Percentiles rank a stretch among this genome's conserved stretches.
Evolutionary conservation across 2,888 invertebrate species (phyloP).

Genomic region (Panopea generosa): DNA sequence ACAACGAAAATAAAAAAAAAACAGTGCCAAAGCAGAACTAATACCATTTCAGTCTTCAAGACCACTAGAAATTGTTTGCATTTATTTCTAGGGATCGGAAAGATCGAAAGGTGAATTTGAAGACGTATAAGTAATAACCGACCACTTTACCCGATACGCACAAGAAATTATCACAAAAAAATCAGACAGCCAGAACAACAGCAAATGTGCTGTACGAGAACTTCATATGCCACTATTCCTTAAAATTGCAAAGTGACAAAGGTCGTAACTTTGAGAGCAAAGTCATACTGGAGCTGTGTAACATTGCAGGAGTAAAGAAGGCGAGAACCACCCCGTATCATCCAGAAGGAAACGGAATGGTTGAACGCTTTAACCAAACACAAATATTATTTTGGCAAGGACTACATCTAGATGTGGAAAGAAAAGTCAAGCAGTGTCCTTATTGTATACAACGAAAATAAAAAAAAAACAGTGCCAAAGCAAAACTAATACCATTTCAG

Average conservation of each 20-base stretch:
- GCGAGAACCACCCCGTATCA: not conserved
- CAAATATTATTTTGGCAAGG: not conserved
- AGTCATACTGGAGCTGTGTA: constrained; percentile 33
- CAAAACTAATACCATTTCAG: no score
- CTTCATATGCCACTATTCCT: constrained; percentile 37
- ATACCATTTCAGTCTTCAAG: not conserved
- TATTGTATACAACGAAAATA: not conserved
- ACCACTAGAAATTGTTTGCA: constrained; percentile 16
- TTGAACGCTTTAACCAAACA: not conserved
- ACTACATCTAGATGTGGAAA: not conserved
- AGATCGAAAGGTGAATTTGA: not conserved
- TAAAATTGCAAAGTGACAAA: constrained; percentile 38
- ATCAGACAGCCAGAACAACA: constrained; percentile 40
- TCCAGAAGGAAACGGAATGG: not conserved
- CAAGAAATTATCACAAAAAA: constrained; percentile 27
- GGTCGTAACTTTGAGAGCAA: constrained; percentile 38
- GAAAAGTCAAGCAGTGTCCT: not conserved
- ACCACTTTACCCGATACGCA: constrained; percentile 22
- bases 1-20: not conserved
- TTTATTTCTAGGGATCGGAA: not conserved
- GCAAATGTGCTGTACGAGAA: constrained; percentile 31
- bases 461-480: no score
- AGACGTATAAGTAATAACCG: constrained; percentile 11
- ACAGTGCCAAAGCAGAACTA: no score
- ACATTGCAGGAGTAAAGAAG: no score